Percentiles rank a stretch among this genome's conserved stretches.
phyloP scores from a whole-genome alignment of 2,888 invertebrate species.

The Torymus tubicola region DNA sequence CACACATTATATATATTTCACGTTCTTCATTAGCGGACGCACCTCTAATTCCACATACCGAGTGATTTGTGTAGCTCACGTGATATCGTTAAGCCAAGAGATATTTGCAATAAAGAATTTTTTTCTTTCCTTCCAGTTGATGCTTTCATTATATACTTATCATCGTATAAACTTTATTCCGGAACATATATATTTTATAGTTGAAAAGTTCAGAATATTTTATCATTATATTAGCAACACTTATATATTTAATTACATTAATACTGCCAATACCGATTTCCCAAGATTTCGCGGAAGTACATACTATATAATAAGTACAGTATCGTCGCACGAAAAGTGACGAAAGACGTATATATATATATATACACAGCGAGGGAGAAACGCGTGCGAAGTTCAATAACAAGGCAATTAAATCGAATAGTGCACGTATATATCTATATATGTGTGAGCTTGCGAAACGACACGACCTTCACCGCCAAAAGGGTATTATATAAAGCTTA shows the following conservation, averaged over 20 bases:
- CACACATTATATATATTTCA: background rate
- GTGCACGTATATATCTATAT: background rate
- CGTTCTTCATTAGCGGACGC: constrained; percentile 22
- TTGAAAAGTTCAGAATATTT: too few species aligned
- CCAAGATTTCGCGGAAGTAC: too few species aligned
- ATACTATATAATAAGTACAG: too few species aligned
- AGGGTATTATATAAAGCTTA: background rate
- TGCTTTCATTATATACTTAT: too few species aligned
- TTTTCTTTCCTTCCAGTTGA: background rate
- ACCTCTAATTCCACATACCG: background rate
- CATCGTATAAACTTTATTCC: too few species aligned
- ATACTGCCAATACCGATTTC: too few species aligned
- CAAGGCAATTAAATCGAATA: background rate
- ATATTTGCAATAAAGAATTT: constrained; percentile 6
- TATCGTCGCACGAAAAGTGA: too few species aligned
- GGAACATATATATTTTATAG: too few species aligned
- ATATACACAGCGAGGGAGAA: background rate
- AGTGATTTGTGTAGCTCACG: background rate
- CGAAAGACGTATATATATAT: background rate
- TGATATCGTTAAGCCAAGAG: constrained; percentile 23
- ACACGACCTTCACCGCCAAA: background rate
- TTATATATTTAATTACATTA: too few species aligned
- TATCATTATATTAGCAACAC: too few species aligned
- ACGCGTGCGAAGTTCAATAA: background rate
- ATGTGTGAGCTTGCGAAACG: background rate